Evolutionary conservation across 2,797 vertebrate genomes (phyloP).

Genomic region (Melanotaenia parkinsoni): DNA sequence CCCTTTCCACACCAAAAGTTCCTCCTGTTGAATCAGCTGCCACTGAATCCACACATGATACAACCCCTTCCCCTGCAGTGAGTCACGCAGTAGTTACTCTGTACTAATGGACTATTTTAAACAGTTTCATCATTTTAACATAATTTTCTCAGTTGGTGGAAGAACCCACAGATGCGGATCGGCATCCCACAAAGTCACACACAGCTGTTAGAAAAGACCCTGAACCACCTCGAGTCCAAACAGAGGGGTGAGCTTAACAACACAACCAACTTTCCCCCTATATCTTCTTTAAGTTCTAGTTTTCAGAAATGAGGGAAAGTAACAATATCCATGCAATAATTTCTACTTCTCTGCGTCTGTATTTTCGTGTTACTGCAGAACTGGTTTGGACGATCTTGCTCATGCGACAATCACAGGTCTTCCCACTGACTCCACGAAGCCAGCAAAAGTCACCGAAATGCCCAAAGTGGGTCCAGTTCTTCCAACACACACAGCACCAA

Average conservation of each 20-base stretch:
- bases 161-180: conserved; percentile 29
- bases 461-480: conserved; percentile 59
- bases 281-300: too few relatives aligned
- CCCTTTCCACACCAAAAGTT: conserved; percentile 9
- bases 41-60: conserved; percentile 20
- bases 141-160: conserved; percentile 45
- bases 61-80: conserved; percentile 52
- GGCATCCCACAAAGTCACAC: conserved; percentile 22
- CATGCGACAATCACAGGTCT: conserved; percentile 65
- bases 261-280: not conserved
- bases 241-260: conserved; percentile 61
- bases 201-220: conserved; percentile 25
- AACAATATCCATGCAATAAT: not conserved
- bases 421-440: conserved; percentile 43
- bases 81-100: conserved; percentile 25
- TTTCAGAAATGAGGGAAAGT: not conserved
- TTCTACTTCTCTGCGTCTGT: conserved; percentile 20
- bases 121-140: conserved; percentile 1
- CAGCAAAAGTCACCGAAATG: conserved; percentile 49
- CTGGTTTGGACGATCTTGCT: conserved; percentile 57
- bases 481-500: conserved; percentile 76
- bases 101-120: conserved; percentile 12
- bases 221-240: conserved; percentile 28
- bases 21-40: conserved; percentile 28
- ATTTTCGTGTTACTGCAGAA: conserved; percentile 42